These are phyloP conservation scores for Tetramorium simillimum DNA, from an alignment of 1,140 invertebrate species.

Conservation along the genomic window DNA sequence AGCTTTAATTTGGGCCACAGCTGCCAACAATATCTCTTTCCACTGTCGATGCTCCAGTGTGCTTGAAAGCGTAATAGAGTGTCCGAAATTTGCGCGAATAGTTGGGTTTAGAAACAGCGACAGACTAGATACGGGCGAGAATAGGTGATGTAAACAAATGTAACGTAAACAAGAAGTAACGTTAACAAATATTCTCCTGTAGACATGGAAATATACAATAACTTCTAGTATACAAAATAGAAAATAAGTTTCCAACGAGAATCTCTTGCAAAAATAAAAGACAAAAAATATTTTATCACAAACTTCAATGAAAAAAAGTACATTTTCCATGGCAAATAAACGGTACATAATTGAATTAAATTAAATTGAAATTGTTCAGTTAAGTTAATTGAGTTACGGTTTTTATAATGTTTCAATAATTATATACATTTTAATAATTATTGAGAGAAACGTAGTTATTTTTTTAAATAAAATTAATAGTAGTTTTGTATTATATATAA, in stretches of 20 bases:
- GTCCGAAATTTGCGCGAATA: not conserved
- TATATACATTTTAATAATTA: not conserved
- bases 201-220: not conserved
- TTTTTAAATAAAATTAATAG: not conserved
- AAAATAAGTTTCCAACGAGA: not conserved
- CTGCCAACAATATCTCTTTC: conserved; percentile 5
- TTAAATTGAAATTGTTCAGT: not conserved
- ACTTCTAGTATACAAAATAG: not conserved
- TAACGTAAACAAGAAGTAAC: not conserved
- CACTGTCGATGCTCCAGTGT: not conserved
- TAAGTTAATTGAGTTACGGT: not conserved
- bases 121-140: not conserved
- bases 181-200: conserved; percentile 1
- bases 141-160: not conserved
- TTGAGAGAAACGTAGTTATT: not conserved
- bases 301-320: not conserved
- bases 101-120: not conserved
- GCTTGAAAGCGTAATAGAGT: conserved; percentile 8
- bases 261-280: not conserved
- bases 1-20: conserved; percentile 49
- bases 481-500: not conserved
- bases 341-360: not conserved
- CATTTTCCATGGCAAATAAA: not conserved
- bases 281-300: not conserved
- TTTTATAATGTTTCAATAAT: not conserved